Base-by-base conservation (phyloP, 1,140 invertebrate species). In the Brachionus angularis region DNA sequence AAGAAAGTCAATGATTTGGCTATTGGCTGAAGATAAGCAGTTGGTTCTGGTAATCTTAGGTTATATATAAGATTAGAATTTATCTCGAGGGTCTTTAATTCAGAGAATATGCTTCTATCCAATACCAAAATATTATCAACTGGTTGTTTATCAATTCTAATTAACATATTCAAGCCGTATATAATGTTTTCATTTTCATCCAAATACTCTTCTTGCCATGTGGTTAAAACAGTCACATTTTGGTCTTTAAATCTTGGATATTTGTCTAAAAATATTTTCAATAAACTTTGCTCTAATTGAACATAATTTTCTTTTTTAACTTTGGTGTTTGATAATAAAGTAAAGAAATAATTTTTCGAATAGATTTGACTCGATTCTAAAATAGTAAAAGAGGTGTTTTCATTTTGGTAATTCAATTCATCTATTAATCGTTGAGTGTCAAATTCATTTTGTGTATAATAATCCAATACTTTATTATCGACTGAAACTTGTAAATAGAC, bases 281-380 rank as follows among this genome's bases (percentile, higher is more conserved):
- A 21, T n/a, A 29, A 12, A 12, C 12, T 42, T 16, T 67, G 21
- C 21, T 67, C 42, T 1, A 67, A 10, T 31, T 21, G 31, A 3
- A n/a, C 1, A 34, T 67, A 67, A 33, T 67, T n/a, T 12, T 46
- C 62, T 27, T 25, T 23, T 47, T 31, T 46, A 8, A 67, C 25
- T 12, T n/a, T 8, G 23, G 46, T 25, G 16, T 14, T 50, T n/a
- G 62, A 67, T 16, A 67, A 23, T 10, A 67, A 33, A 5, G 62
- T 67, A 34, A 67, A 67, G 47, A 67, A 67, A 16, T 67, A 67
- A 36, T 67, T 67, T 29, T 50, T 46, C 1, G 62, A 67, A 36
- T 67, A 67, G 12, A 67, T 67, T 36, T 67, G 39, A 46, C 33
- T 12, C 23, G 62, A 67, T 21, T 50, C 47, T 16, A 67, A 2